These are phyloP conservation scores for Artibeus lituratus DNA, from an alignment of 2,797 vertebrate species.

Conservation along the genomic window DNA sequence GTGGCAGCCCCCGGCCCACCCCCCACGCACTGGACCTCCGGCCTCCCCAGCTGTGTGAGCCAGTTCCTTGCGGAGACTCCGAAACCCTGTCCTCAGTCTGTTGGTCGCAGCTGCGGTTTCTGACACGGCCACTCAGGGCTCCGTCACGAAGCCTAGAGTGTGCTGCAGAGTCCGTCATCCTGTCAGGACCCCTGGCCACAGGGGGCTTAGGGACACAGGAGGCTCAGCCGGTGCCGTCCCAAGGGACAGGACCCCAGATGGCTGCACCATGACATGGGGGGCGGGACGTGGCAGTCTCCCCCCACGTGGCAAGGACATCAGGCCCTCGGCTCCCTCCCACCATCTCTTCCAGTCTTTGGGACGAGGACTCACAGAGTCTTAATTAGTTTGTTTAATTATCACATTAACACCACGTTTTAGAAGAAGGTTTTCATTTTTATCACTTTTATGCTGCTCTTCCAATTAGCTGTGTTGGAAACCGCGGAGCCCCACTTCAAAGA, in stretches of 20 bases:
- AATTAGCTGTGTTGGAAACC: slow-evolving; percentile 12
- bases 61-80: too few relatives aligned
- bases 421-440: not conserved
- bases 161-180: accelerated
- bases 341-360: not conserved
- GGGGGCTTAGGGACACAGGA: accelerated
- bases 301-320: accelerated
- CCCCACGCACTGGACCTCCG: accelerated
- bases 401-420: not conserved
- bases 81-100: not conserved
- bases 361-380: not conserved
- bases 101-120: not conserved
- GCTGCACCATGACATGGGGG: accelerated
- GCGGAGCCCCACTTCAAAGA: not conserved
- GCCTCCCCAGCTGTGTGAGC: accelerated
- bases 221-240: accelerated
- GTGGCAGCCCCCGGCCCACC: too few relatives aligned
- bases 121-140: too few relatives aligned
- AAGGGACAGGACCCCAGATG: accelerated
- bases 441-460: slow-evolving; percentile 3
- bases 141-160: not conserved
- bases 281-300: accelerated
- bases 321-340: not conserved
- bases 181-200: not conserved
- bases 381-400: slow-evolving; percentile 49